Conservation (phyloP, 2,113 vertebrate species). For the Corythoichthys haematopterus region DNA sequence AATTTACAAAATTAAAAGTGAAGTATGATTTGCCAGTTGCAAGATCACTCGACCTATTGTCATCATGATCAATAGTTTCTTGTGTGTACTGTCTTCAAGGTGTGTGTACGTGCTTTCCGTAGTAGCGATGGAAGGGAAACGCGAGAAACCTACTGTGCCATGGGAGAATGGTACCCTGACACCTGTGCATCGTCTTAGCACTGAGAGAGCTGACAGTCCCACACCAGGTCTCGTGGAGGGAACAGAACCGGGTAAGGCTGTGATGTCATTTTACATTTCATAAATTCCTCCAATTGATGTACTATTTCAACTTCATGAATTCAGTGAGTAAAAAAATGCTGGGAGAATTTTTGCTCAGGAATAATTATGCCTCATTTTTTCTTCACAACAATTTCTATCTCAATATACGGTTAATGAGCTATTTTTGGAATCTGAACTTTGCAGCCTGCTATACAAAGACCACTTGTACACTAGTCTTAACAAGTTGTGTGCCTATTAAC, state of each 20-base stretch:
- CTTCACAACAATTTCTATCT: too few species aligned
- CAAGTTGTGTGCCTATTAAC: too few species aligned
- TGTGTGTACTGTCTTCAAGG: constrained; percentile 21
- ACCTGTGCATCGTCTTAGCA: constrained; percentile 70
- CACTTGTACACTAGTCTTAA: too few species aligned
- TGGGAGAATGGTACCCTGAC: constrained; percentile 76
- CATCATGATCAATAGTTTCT: background rate
- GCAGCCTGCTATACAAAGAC: too few species aligned
- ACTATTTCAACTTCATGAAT: background rate
- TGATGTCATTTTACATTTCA: background rate
- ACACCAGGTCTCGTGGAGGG: constrained; percentile 88
- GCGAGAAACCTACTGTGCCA: constrained; percentile 69
- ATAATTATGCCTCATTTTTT: too few species aligned
- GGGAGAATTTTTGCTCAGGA: too few species aligned
- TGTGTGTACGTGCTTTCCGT: constrained; percentile 15
- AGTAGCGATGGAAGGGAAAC: constrained; percentile 79
- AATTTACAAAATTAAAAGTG: background rate
- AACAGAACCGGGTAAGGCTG: constrained; percentile 84
- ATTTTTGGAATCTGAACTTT: too few species aligned
- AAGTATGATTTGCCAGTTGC: background rate
- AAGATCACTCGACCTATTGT: background rate
- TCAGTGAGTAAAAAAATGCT: background rate
- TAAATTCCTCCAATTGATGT: background rate
- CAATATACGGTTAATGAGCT: too few species aligned
- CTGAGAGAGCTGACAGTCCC: constrained; percentile 85